These are phyloP conservation scores for Heteropelma amictum DNA, from an alignment of 2,888 invertebrate species.

Conservation along the genomic window DNA sequence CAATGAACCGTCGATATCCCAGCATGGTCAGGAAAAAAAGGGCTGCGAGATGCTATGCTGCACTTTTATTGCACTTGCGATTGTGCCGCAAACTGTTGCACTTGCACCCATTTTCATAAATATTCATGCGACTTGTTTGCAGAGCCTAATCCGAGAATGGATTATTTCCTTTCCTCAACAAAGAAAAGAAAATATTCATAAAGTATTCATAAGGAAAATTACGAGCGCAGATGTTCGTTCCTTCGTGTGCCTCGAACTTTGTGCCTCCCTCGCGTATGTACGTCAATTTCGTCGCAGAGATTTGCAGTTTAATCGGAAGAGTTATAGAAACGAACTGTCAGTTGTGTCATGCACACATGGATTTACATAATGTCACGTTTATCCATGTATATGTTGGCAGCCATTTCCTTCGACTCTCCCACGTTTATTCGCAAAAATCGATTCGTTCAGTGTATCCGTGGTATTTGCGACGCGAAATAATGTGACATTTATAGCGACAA, in stretches of 20 bases:
- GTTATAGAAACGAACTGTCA: constrained; percentile 3
- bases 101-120: not conserved
- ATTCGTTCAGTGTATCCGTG: not conserved
- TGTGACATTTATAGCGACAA: constrained; percentile 3
- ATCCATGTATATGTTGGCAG: not conserved
- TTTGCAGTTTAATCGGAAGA: not conserved
- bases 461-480: constrained; percentile 3
- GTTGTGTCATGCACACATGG: constrained; percentile 1
- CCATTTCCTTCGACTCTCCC: not conserved
- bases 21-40: too few species aligned
- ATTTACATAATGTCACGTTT: not conserved
- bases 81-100: not conserved
- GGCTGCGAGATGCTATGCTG: too few species aligned
- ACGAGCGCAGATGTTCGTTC: constrained; percentile 5
- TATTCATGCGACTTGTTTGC: not conserved
- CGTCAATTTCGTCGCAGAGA: constrained; percentile 13
- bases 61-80: not conserved
- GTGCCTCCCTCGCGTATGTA: not conserved
- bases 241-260: constrained; percentile 1
- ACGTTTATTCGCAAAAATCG: constrained; percentile 18
- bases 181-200: not conserved
- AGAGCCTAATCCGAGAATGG: constrained; percentile 4
- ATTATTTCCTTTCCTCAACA: constrained; percentile 11
- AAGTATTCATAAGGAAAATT: constrained; percentile 36
- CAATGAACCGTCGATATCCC: too few species aligned